Evolutionary conservation across 2,888 invertebrate species (phyloP).

Genomic region (Platycheirus albimanus): DNA sequence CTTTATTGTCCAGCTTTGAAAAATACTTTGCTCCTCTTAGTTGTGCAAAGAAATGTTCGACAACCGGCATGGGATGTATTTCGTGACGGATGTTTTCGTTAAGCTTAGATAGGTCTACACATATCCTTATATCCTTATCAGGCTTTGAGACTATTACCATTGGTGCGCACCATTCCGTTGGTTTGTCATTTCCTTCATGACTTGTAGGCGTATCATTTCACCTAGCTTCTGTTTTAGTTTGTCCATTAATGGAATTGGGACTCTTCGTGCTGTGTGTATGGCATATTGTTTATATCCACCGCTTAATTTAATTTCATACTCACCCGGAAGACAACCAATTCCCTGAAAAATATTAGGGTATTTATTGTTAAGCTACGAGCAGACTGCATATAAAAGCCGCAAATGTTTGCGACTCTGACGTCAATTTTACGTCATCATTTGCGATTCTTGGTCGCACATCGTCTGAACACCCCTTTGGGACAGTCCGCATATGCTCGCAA

Average conservation of each 20-base stretch:
- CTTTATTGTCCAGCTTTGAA: slow-evolving; percentile 77
- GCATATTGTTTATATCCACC: slow-evolving; percentile 16
- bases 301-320: not conserved
- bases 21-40: slow-evolving; percentile 74
- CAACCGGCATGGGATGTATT: slow-evolving; percentile 74
- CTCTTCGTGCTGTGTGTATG: slow-evolving; percentile 32
- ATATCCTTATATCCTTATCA: not conserved
- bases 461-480: too few species aligned
- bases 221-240: slow-evolving; percentile 21
- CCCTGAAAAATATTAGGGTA: slow-evolving; percentile 22
- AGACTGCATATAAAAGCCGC: too few species aligned
- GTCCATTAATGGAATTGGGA: slow-evolving; percentile 32
- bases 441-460: too few species aligned
- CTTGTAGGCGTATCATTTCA: slow-evolving; percentile 17
- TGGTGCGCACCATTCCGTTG: slow-evolving; percentile 43
- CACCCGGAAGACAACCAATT: slow-evolving; percentile 9
- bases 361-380: too few species aligned
- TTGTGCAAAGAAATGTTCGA: slow-evolving; percentile 72
- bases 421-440: too few species aligned
- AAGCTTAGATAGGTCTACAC: slow-evolving; percentile 16
- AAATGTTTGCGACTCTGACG: too few species aligned
- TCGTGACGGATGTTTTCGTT: slow-evolving; percentile 37
- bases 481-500: too few species aligned
- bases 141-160: slow-evolving; percentile 11
- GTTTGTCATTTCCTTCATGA: slow-evolving; percentile 30